Evolutionary conservation across 2,888 invertebrate genomes (phyloP).

Genomic region (Cheilosia urbana): DNA sequence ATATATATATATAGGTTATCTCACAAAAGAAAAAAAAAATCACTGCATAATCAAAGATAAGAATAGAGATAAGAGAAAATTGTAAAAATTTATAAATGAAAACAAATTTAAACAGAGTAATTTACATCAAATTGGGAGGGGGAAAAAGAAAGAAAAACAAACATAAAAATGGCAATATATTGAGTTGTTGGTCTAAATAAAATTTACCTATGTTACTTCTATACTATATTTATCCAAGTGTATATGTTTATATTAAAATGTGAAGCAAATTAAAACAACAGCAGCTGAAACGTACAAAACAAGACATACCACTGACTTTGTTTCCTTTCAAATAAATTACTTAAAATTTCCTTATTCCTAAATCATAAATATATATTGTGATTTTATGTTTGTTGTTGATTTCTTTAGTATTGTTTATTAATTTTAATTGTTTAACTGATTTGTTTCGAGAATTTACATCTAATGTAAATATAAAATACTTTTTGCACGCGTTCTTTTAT

Average conservation of each 20-base stretch:
- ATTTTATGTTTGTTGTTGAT: conserved; percentile 35
- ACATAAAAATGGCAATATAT: conserved; percentile 39
- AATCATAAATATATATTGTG: conserved; percentile 55
- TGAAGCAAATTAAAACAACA: conserved; percentile 43
- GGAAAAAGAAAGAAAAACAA: not conserved
- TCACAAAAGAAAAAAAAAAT: conserved; percentile 14
- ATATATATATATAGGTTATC: conserved; percentile 20
- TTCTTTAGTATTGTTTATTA: conserved; percentile 12
- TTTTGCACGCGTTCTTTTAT: conserved; percentile 36
- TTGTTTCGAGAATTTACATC: conserved; percentile 47
- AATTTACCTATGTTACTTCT: conserved; percentile 56
- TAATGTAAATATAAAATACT: conserved; percentile 74
- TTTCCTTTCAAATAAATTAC: conserved; percentile 60
- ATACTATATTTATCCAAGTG: conserved; percentile 30
- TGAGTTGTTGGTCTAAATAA: conserved; percentile 56
- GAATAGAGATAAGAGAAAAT: conserved; percentile 3
- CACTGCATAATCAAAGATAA: conserved; percentile 11
- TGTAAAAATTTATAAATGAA: conserved; percentile 8
- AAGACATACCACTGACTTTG: conserved; percentile 2
- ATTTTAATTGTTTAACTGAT: not conserved
- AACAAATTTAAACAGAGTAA: not conserved
- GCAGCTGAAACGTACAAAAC: conserved; percentile 28
- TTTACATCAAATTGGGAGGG: not conserved
- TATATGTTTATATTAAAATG: conserved; percentile 11
- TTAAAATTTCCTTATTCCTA: conserved; percentile 58